Base-by-base conservation (phyloP, 2,888 invertebrate species). In the Scrobipalpa atriplicella region DNA sequence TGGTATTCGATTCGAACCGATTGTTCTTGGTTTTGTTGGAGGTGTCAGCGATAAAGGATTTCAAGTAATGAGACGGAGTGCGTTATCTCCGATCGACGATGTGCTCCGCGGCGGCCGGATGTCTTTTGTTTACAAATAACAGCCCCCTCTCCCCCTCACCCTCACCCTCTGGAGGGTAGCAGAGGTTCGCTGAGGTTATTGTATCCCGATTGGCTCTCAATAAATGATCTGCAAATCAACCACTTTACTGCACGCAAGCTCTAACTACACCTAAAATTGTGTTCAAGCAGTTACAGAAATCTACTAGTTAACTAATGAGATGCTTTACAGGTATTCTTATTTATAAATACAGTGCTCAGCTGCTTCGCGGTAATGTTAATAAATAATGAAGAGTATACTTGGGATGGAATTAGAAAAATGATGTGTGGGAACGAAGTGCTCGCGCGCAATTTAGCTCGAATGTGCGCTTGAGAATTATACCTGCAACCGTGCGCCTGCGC, bases 391-490 rank as follows among this genome's bases (percentile, higher is more conserved):
- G 77, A 81, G 80, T 81, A 81, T 80, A 82, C 81, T 82, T 80
- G 76, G 76, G 78, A 80, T 82, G 78, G 82, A 85, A 85, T 89
- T 87, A 89, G 87, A 88, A 89, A 87, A 87, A 86, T 85, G 83
- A 86, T 86, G 87, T 90, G 92, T 90, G 90, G 90, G 90, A 91
- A 90, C 85, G 78, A 77, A 79, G 77, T 69, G 72, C 72, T 78
- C 77, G 76, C 76, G 81, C 79, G 88, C 84, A 89, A 90, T 90
- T 91, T 89, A 84, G 79, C 80, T 83, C 77, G 80, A 82, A 84
- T 85, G 85, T 85, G 84, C 82, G 78, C 79, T 68, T 77, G 87
- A 83, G 88, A 90, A 86, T 87, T 90, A 90, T 89, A 56, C 21
- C 29, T 29, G 38, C 56, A 56, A 56, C 52, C 54, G 70, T 73